Evolutionary conservation across 2,113 vertebrate species (phyloP).

Genomic region (Gambusia holbrooki): DNA sequence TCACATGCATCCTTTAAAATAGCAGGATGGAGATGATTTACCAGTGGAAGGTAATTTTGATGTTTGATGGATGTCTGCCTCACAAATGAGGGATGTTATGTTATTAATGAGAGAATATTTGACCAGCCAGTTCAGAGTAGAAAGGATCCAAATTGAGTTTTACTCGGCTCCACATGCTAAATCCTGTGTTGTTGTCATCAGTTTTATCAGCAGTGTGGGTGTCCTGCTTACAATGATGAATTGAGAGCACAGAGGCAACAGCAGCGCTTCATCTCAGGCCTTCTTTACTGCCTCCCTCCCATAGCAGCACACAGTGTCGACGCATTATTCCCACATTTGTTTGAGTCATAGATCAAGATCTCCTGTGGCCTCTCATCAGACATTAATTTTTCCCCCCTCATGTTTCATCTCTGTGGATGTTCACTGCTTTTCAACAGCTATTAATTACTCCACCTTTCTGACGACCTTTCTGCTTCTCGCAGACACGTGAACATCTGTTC

Average conservation of each 20-base stretch:
- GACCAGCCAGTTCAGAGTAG: not conserved
- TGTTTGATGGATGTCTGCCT: not conserved
- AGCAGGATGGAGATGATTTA: not conserved
- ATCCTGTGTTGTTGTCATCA: not conserved
- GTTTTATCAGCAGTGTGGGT: not conserved
- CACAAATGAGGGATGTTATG: not conserved
- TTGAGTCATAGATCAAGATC: conserved; percentile 34
- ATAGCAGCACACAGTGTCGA: not conserved
- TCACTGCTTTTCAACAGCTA: conserved; percentile 15
- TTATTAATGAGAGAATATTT: not conserved
- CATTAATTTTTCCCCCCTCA: not conserved
- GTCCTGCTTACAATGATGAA: not conserved
- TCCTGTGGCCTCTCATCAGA: conserved; percentile 17
- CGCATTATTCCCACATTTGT: conserved; percentile 34
- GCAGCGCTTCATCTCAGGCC: not conserved
- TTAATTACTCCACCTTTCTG: conserved; percentile 15
- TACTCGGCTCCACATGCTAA: not conserved
- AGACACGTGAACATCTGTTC: conserved; percentile 9
- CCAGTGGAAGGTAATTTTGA: not conserved
- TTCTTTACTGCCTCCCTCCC: not conserved
- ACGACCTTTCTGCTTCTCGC: not conserved
- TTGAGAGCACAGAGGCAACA: not conserved
- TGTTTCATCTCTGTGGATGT: conserved; percentile 9
- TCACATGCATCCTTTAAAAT: not conserved
- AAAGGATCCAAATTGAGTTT: not conserved